Percentiles rank a stretch among this genome's conserved stretches.
Conservation (phyloP, 2,113 vertebrate genomes). For the Toxotes chatareus region DNA sequence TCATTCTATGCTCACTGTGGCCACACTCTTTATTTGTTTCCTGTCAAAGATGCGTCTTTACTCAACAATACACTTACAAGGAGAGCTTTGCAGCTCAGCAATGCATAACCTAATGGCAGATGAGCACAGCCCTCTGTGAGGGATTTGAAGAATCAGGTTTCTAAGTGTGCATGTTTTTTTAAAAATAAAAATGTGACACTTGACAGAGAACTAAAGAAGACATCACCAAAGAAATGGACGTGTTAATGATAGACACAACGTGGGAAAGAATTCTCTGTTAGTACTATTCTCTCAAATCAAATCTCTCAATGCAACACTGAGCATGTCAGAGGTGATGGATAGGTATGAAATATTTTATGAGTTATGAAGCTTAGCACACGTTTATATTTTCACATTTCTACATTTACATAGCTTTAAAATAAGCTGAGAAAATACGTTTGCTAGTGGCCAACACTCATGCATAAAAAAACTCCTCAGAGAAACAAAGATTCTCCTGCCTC, state of each 20-base stretch:
- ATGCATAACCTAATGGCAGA: slow-evolving; percentile 75
- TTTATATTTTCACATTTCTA: not conserved
- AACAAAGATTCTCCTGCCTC: not conserved
- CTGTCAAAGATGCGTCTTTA: slow-evolving; percentile 54
- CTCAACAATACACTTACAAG: slow-evolving; percentile 74
- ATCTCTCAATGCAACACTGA: not conserved
- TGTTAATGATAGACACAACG: slow-evolving; percentile 13
- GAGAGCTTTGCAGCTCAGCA: slow-evolving; percentile 47
- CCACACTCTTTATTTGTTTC: slow-evolving; percentile 62
- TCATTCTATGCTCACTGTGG: slow-evolving; percentile 39
- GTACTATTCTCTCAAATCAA: slow-evolving; percentile 1
- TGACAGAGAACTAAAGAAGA: slow-evolving; percentile 5
- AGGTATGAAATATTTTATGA: not conserved
- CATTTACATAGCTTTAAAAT: not conserved
- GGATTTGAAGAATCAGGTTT: slow-evolving; percentile 68
- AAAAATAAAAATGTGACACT: slow-evolving; percentile 43
- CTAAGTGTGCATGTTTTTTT: slow-evolving; percentile 25
- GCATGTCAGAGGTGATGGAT: not conserved
- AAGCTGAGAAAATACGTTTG: not conserved
- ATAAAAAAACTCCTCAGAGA: not conserved
- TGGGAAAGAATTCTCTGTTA: slow-evolving; percentile 7
- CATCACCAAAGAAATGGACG: slow-evolving; percentile 30
- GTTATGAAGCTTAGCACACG: not conserved
- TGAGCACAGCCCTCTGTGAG: slow-evolving; percentile 41
- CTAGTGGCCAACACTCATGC: not conserved